Conservation (phyloP, 2,888 invertebrate species). For the Pocota personata region DNA sequence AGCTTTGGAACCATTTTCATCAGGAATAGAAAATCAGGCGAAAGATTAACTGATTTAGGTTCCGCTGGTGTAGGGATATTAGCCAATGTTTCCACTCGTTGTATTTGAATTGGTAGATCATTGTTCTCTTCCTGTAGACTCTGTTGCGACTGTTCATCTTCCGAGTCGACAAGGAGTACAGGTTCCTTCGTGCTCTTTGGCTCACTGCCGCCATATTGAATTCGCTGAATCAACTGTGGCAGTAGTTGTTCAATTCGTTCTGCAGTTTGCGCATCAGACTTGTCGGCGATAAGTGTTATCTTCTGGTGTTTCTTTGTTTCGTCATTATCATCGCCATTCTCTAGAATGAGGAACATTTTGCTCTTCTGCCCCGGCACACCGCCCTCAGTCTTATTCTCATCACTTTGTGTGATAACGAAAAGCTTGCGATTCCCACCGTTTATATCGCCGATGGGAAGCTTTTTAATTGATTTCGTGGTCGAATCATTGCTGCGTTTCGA, state of each 20-base stretch:
- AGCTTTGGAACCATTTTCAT: conserved; percentile 81
- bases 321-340: conserved; percentile 77
- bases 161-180: conserved; percentile 26
- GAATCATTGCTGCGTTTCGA: conserved; percentile 49
- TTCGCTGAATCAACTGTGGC: conserved; percentile 79
- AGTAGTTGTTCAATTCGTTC: conserved; percentile 80
- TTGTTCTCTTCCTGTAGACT: not conserved
- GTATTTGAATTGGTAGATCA: conserved; percentile 47
- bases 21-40: conserved; percentile 80
- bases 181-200: conserved; percentile 42
- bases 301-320: conserved; percentile 76
- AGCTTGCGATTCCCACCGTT: conserved; percentile 78
- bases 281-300: conserved; percentile 80
- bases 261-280: conserved; percentile 77
- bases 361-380: conserved; percentile 76
- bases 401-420: conserved; percentile 80
- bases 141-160: conserved; percentile 22
- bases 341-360: conserved; percentile 79
- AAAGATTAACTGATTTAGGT: conserved; percentile 76
- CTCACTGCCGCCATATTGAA: conserved; percentile 74
- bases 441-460: conserved; percentile 52
- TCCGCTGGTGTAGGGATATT: conserved; percentile 27
- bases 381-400: conserved; percentile 70
- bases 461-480: conserved; percentile 14
- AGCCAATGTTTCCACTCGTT: conserved; percentile 55